These are phyloP conservation scores for Anthopleura sola DNA, from an alignment of 64 coral and sea anemone genomes.

Conservation along the genomic window DNA sequence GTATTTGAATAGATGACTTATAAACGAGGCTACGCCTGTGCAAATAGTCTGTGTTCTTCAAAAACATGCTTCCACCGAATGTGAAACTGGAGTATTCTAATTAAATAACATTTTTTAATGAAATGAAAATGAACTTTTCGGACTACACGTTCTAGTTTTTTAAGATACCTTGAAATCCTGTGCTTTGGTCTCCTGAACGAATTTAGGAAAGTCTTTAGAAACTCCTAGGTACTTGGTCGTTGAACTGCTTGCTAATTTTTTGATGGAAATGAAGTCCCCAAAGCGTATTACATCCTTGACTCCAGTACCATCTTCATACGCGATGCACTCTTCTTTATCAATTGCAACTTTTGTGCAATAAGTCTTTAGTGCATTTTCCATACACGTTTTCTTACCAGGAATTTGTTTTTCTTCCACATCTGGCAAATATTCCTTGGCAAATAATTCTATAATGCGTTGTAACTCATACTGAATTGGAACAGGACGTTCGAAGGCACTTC, in stretches of 20 bases:
- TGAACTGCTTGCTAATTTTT: neutral
- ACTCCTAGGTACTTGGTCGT: neutral
- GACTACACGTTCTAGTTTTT: neutral
- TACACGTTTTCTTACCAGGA: neutral
- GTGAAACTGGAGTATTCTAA: too few relatives aligned
- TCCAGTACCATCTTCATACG: neutral
- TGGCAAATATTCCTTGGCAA: neutral
- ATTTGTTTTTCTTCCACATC: neutral
- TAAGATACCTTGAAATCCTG: neutral
- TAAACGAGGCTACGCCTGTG: too few relatives aligned
- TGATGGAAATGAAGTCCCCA: neutral
- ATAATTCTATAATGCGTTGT: neutral
- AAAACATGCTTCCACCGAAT: too few relatives aligned
- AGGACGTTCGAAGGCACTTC: slow-evolving; percentile 3
- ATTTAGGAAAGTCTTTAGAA: neutral
- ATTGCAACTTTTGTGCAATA: neutral
- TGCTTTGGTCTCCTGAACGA: neutral
- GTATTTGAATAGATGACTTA: too few relatives aligned
- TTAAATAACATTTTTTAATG: too few relatives aligned
- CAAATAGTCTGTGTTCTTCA: too few relatives aligned
- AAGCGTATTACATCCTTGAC: neutral
- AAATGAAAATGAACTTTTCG: too few relatives aligned
- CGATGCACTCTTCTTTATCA: neutral
- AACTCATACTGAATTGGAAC: neutral
- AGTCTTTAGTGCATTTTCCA: neutral